These are phyloP conservation scores for Thymallus thymallus DNA, from an alignment of 2,113 vertebrate genomes.

Conservation along the genomic window DNA sequence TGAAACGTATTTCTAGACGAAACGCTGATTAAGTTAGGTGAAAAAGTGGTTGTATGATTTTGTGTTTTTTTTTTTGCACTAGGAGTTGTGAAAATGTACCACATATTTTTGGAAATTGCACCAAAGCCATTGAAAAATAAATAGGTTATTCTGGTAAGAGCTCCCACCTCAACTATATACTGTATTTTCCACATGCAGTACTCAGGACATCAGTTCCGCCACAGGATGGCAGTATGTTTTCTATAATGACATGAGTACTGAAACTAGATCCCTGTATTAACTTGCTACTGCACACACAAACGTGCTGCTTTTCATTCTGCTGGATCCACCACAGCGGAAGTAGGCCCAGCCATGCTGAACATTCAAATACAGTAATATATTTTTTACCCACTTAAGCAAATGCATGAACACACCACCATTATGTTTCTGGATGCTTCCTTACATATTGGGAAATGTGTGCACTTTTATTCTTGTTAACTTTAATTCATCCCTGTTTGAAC, in stretches of 20 bases:
- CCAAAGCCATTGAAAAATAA: too few species aligned
- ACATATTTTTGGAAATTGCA: too few species aligned
- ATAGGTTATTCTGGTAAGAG: too few species aligned
- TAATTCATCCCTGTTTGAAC: neutral
- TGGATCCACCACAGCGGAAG: neutral
- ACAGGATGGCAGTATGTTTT: conserved; percentile 65
- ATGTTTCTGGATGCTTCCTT: neutral
- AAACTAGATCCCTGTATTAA: neutral
- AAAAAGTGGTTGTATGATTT: too few species aligned
- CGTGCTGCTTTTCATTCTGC: conserved; percentile 17
- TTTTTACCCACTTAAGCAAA: conserved; percentile 1
- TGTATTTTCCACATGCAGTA: neutral
- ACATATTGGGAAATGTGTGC: neutral
- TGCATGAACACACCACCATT: neutral
- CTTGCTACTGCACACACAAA: neutral
- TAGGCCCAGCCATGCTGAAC: neutral
- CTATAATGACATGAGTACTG: neutral
- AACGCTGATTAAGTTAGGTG: too few species aligned
- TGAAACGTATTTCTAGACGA: too few species aligned
- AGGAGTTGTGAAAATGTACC: too few species aligned
- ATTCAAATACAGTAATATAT: neutral
- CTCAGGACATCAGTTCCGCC: conserved; percentile 39
- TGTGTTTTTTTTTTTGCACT: too few species aligned
- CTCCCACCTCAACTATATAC: neutral
- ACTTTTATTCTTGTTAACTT: neutral